phyloP scores from a whole-genome alignment of 2,113 vertebrate species.

The Pseudorasbora parva region DNA sequence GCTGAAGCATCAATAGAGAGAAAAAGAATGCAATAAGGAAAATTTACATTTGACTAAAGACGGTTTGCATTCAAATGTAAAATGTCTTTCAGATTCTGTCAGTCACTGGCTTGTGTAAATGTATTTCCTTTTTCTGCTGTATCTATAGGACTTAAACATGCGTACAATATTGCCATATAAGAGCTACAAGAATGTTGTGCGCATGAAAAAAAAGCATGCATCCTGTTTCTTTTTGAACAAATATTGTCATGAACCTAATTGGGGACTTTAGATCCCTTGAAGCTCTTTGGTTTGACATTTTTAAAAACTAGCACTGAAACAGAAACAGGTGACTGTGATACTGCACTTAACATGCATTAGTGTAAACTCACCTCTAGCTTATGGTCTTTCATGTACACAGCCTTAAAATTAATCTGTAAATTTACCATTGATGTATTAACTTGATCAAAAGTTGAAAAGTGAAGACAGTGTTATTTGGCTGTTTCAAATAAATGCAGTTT shows the following conservation, averaged over 20 bases:
- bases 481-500: background rate
- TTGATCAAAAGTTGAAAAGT: background rate
- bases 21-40: background rate
- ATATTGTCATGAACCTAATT: background rate
- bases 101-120: background rate
- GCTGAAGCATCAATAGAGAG: background rate
- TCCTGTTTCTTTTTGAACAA: background rate
- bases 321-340: background rate
- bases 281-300: background rate
- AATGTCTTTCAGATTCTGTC: background rate
- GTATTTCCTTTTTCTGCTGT: background rate
- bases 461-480: background rate
- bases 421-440: background rate
- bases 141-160: constrained; percentile 4
- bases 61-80: background rate
- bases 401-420: background rate
- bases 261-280: background rate
- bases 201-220: background rate
- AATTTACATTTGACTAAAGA: constrained; percentile 10
- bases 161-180: no score
- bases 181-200: background rate
- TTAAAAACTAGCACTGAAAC: background rate
- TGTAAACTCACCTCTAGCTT: background rate
- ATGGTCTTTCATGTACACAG: background rate
- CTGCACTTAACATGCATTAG: background rate